Base-by-base conservation (phyloP, 2,113 vertebrate genomes). In the Calonectris borealis region DNA sequence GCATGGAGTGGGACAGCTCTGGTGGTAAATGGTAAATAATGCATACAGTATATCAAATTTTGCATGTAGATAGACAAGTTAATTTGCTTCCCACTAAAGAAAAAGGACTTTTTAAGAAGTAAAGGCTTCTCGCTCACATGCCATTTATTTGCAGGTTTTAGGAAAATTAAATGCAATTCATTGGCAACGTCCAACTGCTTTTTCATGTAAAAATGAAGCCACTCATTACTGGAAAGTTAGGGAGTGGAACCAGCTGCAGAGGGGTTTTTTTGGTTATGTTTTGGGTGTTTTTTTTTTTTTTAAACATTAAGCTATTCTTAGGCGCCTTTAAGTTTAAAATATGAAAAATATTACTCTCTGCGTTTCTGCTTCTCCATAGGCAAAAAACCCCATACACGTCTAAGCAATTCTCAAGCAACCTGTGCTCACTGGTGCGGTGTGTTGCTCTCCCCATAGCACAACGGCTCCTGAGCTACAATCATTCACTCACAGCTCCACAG, bases 1-100 rank as follows among this genome's bases (percentile, higher is more conserved):
- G 69, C 55, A 40, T 73, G 61, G 65, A 88, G 54, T 1, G 1
- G n/a, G 64, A 38, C 16, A 61, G 51, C n/a, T 84, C 83, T 81
- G 38, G 42, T 62, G 32, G 76, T 70, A 94, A 93, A 92, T 97
- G 97, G 98, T 98, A 98, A 98, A 98, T 98, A 98, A 98, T 98
- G 91, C 95, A 98, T 97, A 98, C 40, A 98, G 97, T 98, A 98
- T 80, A 85, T 90, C 55, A 95, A 97, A 98, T 97, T 98, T 95
- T 97, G 98, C 93, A 97, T 80, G 93, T 96, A 98, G 97, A 97
- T 91, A 98, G 98, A 84, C 96, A 96, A 77, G 94, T 98, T 98
- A 94, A 96, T 92, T 95, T 94, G 90, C 40, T 92, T 96, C 62
- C 32, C 17, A 69, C 21, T 57, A 32, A 76, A 72, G 36, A 51